Base-by-base conservation (phyloP, 2,797 vertebrate species). In the Hipposideros larvatus region DNA sequence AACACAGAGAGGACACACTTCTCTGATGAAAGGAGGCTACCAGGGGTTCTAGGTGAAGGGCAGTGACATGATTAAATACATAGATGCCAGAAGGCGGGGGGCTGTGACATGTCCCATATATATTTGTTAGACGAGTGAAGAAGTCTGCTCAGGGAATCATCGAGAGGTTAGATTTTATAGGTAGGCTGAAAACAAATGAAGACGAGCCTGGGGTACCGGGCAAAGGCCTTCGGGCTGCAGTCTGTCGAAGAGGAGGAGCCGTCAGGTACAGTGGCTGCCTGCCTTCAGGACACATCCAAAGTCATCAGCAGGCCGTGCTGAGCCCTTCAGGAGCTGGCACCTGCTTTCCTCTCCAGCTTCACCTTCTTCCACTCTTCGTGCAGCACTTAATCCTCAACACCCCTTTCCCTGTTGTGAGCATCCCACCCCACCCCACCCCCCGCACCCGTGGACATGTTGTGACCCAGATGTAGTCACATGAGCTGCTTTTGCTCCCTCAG, bases 21-120 rank as follows among this genome's bases (percentile, higher is more conserved):
- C 37, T 19, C 57, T 66, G 11, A 74, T 5, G 16, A 73, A 53
- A 70, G 19, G 24, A 41, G 2, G 11, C 7, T 18, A 37, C 1
- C 4, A 4, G 48, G 4, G 7, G 4, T 21, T 73, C 18, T 22
- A 19, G 13, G 19, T 63, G 24, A 11, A 43, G 37, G 68, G 11
- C 11, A 13, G 34, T 4, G 28, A 2, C 8, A 1, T 16, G 37
- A 86, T 7, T 26, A 31, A 4, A 11, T 19, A 43, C 8, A 10
- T 4, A 43, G 19, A 37, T 7, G 22, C 15, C 16, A 59, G 57
- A 31, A 73, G 34, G 15, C 19, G 48, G 11, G 5, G 4, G 0
- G 0, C 26, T 87, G 6, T 31, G 63, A 53, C 14, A 2, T 7
- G 15, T 8, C 43, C 18, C 2, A 0, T 10, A 0, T 2, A 0